These are phyloP conservation scores for Lepisosteus oculatus DNA, from an alignment of 2,113 vertebrate genomes.

Conservation along the genomic window DNA sequence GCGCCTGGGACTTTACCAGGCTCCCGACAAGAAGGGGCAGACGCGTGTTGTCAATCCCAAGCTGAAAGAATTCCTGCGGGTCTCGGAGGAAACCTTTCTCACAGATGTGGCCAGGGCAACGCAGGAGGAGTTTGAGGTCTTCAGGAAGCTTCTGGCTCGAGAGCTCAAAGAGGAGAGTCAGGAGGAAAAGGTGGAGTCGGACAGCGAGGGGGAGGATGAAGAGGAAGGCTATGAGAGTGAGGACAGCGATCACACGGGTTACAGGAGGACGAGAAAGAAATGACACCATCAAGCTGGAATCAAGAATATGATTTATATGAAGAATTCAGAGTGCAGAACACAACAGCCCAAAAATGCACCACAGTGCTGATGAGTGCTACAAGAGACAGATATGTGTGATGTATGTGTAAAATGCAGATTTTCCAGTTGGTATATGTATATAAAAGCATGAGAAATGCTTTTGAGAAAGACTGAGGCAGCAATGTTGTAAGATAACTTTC, in stretches of 20 bases:
- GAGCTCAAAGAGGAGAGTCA: slow-evolving; percentile 63
- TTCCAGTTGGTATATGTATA: too few species aligned
- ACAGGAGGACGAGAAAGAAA: slow-evolving; percentile 45
- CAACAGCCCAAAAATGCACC: too few species aligned
- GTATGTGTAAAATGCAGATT: too few species aligned
- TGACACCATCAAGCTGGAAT: not conserved
- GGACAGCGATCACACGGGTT: slow-evolving; percentile 33
- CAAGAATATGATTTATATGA: too few species aligned
- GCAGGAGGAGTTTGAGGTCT: slow-evolving; percentile 77
- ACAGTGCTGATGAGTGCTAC: too few species aligned
- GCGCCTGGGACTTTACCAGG: slow-evolving; percentile 81
- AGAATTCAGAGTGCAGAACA: too few species aligned
- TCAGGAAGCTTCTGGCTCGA: slow-evolving; percentile 74
- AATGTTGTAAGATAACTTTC: too few species aligned
- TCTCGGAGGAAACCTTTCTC: slow-evolving; percentile 67
- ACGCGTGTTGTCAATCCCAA: slow-evolving; percentile 72
- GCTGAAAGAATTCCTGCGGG: slow-evolving; percentile 67
- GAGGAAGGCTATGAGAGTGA: slow-evolving; percentile 18
- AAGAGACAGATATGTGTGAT: too few species aligned
- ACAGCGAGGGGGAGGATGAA: slow-evolving; percentile 19
- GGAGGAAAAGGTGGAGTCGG: not conserved
- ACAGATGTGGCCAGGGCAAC: slow-evolving; percentile 61
- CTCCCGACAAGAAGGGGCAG: slow-evolving; percentile 84
- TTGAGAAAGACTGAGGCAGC: too few species aligned
- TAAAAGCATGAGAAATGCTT: too few species aligned